These are phyloP conservation scores for Dipus sagitta DNA, from an alignment of 2,797 vertebrate genomes.

Conservation along the genomic window DNA sequence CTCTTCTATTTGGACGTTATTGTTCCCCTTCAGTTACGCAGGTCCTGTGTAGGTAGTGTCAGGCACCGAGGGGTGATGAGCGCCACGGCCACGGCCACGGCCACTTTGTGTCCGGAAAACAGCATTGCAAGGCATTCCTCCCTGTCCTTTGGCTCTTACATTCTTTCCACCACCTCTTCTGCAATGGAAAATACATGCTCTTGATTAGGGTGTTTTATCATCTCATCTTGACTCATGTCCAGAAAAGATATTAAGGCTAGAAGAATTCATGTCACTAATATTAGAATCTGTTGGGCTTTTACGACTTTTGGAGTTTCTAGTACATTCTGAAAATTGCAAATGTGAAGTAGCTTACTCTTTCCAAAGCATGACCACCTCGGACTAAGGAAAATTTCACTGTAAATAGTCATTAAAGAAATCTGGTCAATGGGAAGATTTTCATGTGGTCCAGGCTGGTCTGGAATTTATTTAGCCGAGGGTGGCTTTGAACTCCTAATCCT, in stretches of 20 bases:
- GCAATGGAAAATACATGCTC: constrained; percentile 3
- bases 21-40: too few relatives aligned
- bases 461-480: too few relatives aligned
- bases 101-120: too few relatives aligned
- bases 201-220: constrained; percentile 8
- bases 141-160: too few relatives aligned
- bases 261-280: constrained; percentile 31
- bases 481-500: too few relatives aligned
- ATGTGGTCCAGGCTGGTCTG: too few relatives aligned
- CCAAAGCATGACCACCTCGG: not conserved
- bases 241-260: constrained; percentile 16
- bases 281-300: not conserved
- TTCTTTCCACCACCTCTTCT: too few relatives aligned
- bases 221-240: not conserved
- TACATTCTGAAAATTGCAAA: constrained; percentile 1
- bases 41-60: too few relatives aligned
- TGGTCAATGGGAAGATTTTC: not conserved
- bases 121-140: too few relatives aligned
- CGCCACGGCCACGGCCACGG: too few relatives aligned
- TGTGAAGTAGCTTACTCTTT: constrained; percentile 24
- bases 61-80: too few relatives aligned
- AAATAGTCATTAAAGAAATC: not conserved
- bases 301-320: constrained; percentile 1
- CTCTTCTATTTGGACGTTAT: too few relatives aligned
- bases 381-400: not conserved